Conservation (phyloP, 2,888 invertebrate species). For the Heterodera filipjevi region DNA sequence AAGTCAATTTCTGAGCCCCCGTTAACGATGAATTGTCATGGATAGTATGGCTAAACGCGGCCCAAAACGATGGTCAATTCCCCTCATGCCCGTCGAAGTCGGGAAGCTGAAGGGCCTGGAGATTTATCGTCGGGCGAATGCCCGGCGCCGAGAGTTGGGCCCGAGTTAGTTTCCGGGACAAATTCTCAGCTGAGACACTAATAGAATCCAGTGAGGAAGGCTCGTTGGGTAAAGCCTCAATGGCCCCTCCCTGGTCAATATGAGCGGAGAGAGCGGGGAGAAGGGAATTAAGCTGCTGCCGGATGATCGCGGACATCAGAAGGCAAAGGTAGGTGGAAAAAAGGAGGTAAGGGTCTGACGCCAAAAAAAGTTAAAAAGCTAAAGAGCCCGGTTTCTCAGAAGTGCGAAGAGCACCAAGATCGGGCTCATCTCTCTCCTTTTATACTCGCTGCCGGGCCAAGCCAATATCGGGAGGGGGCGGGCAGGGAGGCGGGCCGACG, state of each 20-base stretch:
- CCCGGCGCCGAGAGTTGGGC: not conserved
- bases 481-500: no score
- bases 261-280: not conserved
- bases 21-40: not conserved
- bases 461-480: no score
- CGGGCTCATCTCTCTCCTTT: no score
- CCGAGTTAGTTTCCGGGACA: not conserved
- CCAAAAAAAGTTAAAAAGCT: no score
- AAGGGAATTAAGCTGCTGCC: not conserved
- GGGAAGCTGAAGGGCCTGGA: not conserved
- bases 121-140: not conserved
- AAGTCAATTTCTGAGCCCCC: not conserved
- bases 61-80: not conserved
- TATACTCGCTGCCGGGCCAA: no score
- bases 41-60: not conserved
- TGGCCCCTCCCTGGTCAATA: not conserved
- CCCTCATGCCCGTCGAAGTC: not conserved
- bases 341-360: no score
- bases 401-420: no score
- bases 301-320: not conserved
- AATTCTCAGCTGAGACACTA: not conserved
- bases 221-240: not conserved
- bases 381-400: no score
- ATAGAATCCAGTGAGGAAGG: not conserved
- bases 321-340: no score